These are phyloP conservation scores for Micrasema longulum DNA, from an alignment of 1,140 invertebrate genomes.

Conservation along the genomic window DNA sequence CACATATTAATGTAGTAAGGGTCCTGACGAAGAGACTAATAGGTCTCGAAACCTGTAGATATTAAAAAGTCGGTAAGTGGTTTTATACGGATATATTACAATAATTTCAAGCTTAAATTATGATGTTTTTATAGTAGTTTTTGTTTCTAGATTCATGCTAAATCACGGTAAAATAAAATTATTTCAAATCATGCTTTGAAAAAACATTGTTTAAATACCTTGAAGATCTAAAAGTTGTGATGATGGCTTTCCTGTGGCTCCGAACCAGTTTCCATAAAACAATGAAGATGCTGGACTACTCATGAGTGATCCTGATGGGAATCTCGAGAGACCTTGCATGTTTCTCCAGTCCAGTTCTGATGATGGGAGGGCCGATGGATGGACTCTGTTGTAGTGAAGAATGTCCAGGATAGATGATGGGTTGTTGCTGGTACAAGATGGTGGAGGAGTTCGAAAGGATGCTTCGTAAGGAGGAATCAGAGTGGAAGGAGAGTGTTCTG, in stretches of 20 bases:
- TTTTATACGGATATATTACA: too few species aligned
- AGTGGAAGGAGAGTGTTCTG: too few species aligned
- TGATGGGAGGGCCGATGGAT: constrained; percentile 1
- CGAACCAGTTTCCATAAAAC: constrained; percentile 52
- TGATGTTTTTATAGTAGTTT: too few species aligned
- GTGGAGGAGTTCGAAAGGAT: constrained; percentile 32
- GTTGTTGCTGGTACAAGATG: too few species aligned
- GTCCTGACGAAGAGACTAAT: too few species aligned
- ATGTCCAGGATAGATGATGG: constrained; percentile 47
- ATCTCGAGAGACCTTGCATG: constrained; percentile 32
- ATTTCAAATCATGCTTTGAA: too few species aligned
- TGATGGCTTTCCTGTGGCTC: constrained; percentile 45
- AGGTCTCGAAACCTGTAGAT: too few species aligned
- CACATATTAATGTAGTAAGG: too few species aligned
- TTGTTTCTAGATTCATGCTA: too few species aligned
- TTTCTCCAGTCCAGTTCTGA: constrained; percentile 47
- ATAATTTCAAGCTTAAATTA: too few species aligned
- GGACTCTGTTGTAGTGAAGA: constrained; percentile 41
- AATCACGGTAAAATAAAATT: too few species aligned
- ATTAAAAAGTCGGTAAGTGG: too few species aligned
- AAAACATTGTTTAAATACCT: constrained; percentile 40
- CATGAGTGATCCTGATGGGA: constrained; percentile 31
- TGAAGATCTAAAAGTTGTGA: constrained; percentile 47
- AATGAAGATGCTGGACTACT: constrained; percentile 35
- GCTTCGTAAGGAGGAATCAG: constrained; percentile 1